Base-by-base conservation (phyloP, 2,797 vertebrate genomes). In the Acrocephalus scirpaceus region DNA sequence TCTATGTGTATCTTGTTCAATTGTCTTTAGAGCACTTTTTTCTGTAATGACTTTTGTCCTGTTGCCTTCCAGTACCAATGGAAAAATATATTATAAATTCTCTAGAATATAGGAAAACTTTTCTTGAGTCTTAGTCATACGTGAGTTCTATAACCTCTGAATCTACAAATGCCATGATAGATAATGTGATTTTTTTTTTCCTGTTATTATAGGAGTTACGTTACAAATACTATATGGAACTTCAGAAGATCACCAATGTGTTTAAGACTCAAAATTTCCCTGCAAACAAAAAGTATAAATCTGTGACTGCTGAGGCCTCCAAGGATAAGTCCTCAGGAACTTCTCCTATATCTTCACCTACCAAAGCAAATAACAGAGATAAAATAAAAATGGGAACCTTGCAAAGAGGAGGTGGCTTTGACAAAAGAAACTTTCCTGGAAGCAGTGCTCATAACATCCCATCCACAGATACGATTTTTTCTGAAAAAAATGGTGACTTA, bases 181-280 rank as follows among this genome's bases (percentile, higher is more conserved):
- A 81, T 82, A 93, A 77, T 2, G 2, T 14, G 47, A 16, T 64
- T 20, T 47, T 25, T 44, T 51, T 34, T 38, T 32, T 92, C 11
- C 81, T 95, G 47, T 78, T 26, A 81, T 94, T 97, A 36, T 64
- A 98, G 97, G 97, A 98, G 70, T 70, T 97, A 18, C 97, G 97
- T 77, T 96, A 96, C 70, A 96, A 96, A 67, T 95, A 97, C 79
- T 98, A 97, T 27, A 72, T 94, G 74, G 92, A 92, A 66, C 47
- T 4, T 81, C 86, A 78, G 85, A 92, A 95, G 67, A 7, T 51
- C 42, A 42, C 76, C 20, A 25, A 13, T 54, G 62, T 79, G 16
- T 79, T 92, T n/a, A 96, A 96, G 78, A 44, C n/a, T 44, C 85
- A 92, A 13, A 70, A 60, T 62, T 83, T 90, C n/a, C 65, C 66